phyloP scores from a whole-genome alignment of 2,113 vertebrate genomes.

The Psilopsiagon aurifrons region DNA sequence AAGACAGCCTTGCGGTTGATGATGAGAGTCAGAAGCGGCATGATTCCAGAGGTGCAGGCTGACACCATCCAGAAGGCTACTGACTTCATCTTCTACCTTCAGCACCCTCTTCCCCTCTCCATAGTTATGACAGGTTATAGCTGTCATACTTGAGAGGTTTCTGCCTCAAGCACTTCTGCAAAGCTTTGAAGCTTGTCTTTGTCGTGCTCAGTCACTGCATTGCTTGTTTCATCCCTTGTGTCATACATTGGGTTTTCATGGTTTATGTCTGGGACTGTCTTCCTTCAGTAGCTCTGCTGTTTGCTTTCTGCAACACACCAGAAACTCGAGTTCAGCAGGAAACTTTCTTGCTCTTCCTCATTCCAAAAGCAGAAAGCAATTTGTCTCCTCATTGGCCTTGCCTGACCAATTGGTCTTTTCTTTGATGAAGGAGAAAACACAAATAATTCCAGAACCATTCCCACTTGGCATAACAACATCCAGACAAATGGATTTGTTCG shows the following conservation, averaged over 20 bases:
- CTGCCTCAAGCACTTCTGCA: neutral
- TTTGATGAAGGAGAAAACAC: neutral
- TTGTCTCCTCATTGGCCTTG: neutral
- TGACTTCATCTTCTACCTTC: rapidly evolving
- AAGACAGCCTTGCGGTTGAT: neutral
- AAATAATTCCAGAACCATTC: neutral
- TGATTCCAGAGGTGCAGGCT: neutral
- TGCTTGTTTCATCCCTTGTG: neutral
- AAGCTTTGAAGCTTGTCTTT: neutral
- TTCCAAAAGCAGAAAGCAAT: neutral
- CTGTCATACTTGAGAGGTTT: neutral
- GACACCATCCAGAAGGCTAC: neutral
- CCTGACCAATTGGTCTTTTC: neutral
- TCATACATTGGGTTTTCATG: neutral
- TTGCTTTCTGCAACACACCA: neutral
- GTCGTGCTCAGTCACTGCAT: neutral
- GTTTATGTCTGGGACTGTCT: neutral
- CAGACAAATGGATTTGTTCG: neutral
- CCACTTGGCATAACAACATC: neutral
- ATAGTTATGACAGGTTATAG: rapidly evolving
- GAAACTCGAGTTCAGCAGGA: neutral
- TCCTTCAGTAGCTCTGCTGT: neutral
- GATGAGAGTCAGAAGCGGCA: rapidly evolving
- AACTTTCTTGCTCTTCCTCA: neutral
- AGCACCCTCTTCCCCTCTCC: neutral